Evolutionary conservation across 2,797 vertebrate species (phyloP).

Genomic region (Gouania willdenowi): DNA sequence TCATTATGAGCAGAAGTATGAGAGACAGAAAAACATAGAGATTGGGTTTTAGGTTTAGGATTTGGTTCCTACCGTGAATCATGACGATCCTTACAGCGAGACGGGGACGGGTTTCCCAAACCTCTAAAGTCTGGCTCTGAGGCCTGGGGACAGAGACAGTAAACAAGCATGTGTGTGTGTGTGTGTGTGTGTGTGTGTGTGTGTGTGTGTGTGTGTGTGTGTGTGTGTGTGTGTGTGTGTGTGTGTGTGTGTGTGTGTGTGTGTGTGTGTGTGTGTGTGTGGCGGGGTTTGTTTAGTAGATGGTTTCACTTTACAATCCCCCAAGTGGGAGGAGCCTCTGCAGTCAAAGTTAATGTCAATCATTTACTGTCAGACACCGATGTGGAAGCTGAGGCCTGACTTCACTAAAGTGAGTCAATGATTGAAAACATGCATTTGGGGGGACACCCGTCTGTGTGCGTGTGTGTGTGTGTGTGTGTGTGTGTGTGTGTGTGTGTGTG

Average conservation of each 20-base stretch:
- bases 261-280: constrained; percentile 54
- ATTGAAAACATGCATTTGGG: constrained; percentile 54
- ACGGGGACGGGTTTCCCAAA: not conserved
- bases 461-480: too few relatives aligned
- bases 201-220: constrained; percentile 53
- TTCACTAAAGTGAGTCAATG: constrained; percentile 57
- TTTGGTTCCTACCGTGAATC: constrained; percentile 43
- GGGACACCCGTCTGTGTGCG: constrained; percentile 13
- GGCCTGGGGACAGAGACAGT: constrained; percentile 15
- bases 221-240: constrained; percentile 48
- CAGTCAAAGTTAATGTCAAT: constrained; percentile 63
- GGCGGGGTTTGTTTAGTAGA: constrained; percentile 22
- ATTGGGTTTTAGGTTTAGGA: too few relatives aligned
- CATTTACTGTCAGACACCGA: constrained; percentile 69
- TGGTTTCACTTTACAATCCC: constrained; percentile 46
- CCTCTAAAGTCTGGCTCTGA: constrained; percentile 13
- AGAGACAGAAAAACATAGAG: not conserved
- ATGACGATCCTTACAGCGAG: not conserved
- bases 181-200: constrained; percentile 28
- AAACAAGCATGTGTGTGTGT: constrained; percentile 51
- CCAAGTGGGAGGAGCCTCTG: constrained; percentile 40
- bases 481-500: too few relatives aligned
- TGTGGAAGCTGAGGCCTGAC: constrained; percentile 63
- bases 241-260: constrained; percentile 28
- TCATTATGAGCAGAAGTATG: not conserved